Percentiles rank a stretch among this genome's conserved stretches.
Evolutionary conservation across 2,888 invertebrate genomes (phyloP).

Genomic region (Malachius bipustulatus): DNA sequence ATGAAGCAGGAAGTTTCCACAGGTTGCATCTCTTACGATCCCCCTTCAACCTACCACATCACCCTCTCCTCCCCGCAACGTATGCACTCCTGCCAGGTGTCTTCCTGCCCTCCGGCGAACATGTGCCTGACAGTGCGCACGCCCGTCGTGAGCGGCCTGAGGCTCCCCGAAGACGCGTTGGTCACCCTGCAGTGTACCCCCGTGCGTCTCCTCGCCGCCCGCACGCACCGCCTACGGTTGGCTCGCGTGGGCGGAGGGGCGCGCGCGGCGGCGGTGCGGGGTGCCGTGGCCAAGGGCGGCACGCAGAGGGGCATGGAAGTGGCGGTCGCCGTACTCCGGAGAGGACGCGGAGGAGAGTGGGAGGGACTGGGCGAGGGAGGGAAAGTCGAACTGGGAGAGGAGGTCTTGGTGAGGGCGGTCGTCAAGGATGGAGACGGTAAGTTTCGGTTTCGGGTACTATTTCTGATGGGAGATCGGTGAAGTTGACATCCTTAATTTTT

Average conservation of each 20-base stretch:
- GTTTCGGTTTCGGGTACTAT: no score
- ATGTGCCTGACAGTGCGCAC: slow-evolving; percentile 45
- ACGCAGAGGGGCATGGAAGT: slow-evolving; percentile 42
- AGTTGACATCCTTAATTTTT: no score
- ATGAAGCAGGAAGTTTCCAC: no score
- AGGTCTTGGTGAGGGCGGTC: slow-evolving; percentile 41
- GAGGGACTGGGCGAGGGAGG: slow-evolving; percentile 41
- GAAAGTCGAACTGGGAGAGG: slow-evolving; percentile 45
- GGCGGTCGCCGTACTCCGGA: slow-evolving; percentile 40
- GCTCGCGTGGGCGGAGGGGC: slow-evolving; percentile 19
- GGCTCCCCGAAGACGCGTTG: slow-evolving; percentile 40
- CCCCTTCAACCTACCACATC: no score
- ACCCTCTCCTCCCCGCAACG: no score
- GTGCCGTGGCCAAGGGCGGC: slow-evolving; percentile 42
- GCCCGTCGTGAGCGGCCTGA: slow-evolving; percentile 42
- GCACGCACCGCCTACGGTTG: slow-evolving; percentile 35
- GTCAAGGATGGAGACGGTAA: slow-evolving; percentile 45
- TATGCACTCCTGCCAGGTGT: no score
- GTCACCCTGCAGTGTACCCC: slow-evolving; percentile 44
- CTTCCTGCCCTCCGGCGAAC: no score
- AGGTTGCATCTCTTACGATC: no score
- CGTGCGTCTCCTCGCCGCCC: slow-evolving; percentile 42
- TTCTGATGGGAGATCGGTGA: no score
- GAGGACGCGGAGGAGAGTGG: slow-evolving; percentile 36
- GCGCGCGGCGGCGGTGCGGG: slow-evolving; percentile 26